Conservation (phyloP, 2,797 vertebrate genomes). For the Neosilurus mollespiculum region DNA sequence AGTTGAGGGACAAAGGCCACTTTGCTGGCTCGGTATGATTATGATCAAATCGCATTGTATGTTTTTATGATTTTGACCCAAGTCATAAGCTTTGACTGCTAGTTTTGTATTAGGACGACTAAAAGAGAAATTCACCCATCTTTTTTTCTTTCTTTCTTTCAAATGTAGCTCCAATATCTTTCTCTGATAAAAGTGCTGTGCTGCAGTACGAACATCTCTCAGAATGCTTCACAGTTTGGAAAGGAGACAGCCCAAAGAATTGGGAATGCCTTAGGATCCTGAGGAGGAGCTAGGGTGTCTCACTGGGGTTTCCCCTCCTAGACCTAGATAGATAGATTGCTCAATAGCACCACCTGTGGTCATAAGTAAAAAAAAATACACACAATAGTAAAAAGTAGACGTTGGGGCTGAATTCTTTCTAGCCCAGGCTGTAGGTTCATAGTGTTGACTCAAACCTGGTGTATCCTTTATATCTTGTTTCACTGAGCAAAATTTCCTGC, state of each 20-base stretch:
- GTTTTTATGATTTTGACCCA: constrained; percentile 38
- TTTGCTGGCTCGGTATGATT: constrained; percentile 36
- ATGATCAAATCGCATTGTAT: constrained; percentile 4
- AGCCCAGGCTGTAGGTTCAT: background rate
- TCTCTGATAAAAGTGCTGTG: background rate
- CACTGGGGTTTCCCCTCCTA: too few species aligned
- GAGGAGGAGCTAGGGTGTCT: too few species aligned
- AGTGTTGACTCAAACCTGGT: background rate
- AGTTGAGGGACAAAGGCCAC: constrained; percentile 49
- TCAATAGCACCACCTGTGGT: background rate
- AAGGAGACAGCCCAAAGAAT: background rate
- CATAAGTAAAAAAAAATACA: background rate
- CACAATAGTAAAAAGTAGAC: background rate
- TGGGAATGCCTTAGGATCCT: background rate
- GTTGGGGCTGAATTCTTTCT: background rate
- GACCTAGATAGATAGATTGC: too few species aligned
- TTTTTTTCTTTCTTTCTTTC: background rate
- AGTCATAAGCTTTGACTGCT: constrained; percentile 44
- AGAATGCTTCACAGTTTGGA: background rate
- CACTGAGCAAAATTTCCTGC: too few species aligned
- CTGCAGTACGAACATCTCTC: background rate
- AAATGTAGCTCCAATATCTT: background rate
- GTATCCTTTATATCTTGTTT: too few species aligned
- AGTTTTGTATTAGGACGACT: constrained; percentile 20
- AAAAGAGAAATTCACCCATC: constrained; percentile 1